Percentiles rank a stretch among this genome's conserved stretches.
phyloP scores from a whole-genome alignment of 2,113 vertebrate species.

The Rutilus rutilus region DNA sequence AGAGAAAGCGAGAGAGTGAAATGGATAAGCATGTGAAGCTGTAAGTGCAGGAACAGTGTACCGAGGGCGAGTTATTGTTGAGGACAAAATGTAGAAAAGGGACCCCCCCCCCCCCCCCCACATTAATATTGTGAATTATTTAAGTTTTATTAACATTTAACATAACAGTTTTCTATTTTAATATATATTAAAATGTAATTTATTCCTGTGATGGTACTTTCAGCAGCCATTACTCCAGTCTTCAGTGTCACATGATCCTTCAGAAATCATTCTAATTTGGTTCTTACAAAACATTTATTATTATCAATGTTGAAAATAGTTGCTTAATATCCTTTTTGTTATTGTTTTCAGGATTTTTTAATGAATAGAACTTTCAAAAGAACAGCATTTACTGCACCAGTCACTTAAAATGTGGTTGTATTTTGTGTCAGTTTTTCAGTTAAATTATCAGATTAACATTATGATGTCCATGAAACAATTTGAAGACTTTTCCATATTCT shows the following conservation, averaged over 20 bases:
- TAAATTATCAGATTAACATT: not conserved
- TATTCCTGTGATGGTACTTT: too few species aligned
- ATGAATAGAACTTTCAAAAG: not conserved
- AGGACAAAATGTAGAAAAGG: not conserved
- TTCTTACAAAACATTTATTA: not conserved
- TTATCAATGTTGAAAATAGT: not conserved
- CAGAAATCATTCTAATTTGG: not conserved
- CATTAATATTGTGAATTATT: too few species aligned
- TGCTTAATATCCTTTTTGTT: not conserved
- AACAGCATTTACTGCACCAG: not conserved
- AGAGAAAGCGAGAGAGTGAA: constrained; percentile 5
- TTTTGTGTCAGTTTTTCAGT: not conserved
- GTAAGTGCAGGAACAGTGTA: constrained; percentile 23
- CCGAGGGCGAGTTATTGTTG: constrained; percentile 7
- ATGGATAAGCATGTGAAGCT: constrained; percentile 20
- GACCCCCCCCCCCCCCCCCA: too few species aligned
- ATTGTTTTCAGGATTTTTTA: too few species aligned
- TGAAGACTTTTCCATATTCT: not conserved
- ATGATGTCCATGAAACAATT: too few species aligned
- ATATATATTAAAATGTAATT: too few species aligned
- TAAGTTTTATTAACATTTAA: not conserved
- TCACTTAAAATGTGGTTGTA: too few species aligned
- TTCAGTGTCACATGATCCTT: too few species aligned
- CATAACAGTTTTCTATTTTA: not conserved
- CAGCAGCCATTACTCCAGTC: too few species aligned